Percentiles rank a stretch among this genome's conserved stretches.
Evolutionary conservation across 2,888 invertebrate genomes (phyloP).

Genomic region (Byasa hedistus): DNA sequence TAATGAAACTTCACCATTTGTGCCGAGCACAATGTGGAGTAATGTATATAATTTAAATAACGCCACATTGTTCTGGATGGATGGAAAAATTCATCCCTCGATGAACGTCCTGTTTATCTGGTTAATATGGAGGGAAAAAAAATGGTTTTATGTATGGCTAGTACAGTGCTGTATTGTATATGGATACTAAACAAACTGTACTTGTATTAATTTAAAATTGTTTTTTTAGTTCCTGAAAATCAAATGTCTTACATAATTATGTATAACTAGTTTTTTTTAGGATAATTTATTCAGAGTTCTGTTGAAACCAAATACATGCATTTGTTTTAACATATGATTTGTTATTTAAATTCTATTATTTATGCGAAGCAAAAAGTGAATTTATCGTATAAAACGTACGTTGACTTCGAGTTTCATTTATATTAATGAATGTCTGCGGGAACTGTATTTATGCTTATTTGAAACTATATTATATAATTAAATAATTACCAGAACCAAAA

Average conservation of each 20-base stretch:
- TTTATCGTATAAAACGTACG: conserved; percentile 5
- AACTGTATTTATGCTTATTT: not conserved
- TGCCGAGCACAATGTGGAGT: no score
- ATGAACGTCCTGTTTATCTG: no score
- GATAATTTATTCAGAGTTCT: not conserved
- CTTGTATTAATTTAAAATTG: not conserved
- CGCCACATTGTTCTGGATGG: no score
- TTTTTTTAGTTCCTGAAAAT: not conserved
- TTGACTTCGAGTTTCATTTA: conserved; percentile 12
- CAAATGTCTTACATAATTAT: not conserved
- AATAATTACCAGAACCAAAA: not conserved
- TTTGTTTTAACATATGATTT: conserved; percentile 3
- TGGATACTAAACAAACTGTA: no score
- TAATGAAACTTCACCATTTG: no score
- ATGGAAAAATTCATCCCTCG: no score
- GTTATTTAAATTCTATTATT: conserved; percentile 14
- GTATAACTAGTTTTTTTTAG: not conserved
- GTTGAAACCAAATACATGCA: not conserved
- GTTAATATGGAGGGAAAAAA: no score
- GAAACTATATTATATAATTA: no score
- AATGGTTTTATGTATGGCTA: no score
- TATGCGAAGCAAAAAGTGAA: conserved; percentile 12
- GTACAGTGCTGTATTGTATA: no score
- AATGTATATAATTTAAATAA: no score
- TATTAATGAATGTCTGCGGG: conserved; percentile 7